Percentiles rank a stretch among this genome's conserved stretches.
Conservation (phyloP, 2,797 vertebrate species). For the Gambusia yucatana region DNA sequence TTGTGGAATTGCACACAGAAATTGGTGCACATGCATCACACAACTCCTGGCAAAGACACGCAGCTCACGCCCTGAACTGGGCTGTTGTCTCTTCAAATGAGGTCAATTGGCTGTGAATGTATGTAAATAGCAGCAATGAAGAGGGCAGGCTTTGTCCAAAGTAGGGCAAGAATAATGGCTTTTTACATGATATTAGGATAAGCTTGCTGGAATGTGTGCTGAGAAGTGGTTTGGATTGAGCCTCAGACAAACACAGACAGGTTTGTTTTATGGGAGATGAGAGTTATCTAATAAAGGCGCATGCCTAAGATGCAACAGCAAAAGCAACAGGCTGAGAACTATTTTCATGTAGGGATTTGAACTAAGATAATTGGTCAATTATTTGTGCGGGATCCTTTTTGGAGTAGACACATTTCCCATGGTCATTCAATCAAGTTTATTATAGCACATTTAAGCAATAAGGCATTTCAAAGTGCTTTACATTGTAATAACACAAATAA, state of each 20-base stretch:
- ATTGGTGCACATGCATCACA: slow-evolving; percentile 5
- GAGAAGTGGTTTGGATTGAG: neutral
- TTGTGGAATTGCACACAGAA: slow-evolving; percentile 5
- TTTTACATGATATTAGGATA: slow-evolving; percentile 17
- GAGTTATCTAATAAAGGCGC: neutral
- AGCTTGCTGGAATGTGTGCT: slow-evolving; percentile 20
- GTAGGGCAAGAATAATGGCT: slow-evolving; percentile 54
- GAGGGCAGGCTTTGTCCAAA: slow-evolving; percentile 64
- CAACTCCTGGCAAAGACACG: slow-evolving; percentile 27
- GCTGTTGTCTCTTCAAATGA: slow-evolving; percentile 57
- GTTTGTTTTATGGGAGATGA: slow-evolving; percentile 11
- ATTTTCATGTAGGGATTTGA: neutral
- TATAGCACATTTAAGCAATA: no score
- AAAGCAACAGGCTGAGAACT: slow-evolving; percentile 6
- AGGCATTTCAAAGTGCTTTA: no score
- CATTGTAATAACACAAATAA: no score
- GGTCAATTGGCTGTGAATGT: slow-evolving; percentile 57
- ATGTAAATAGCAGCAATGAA: slow-evolving; percentile 49
- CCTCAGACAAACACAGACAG: slow-evolving; percentile 6
- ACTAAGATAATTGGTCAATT: slow-evolving; percentile 5
- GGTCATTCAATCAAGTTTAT: neutral
- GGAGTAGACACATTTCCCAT: slow-evolving; percentile 27
- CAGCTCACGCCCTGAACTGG: slow-evolving; percentile 13
- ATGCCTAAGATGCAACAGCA: neutral
- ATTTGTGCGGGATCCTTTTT: slow-evolving; percentile 13